A percentile compares a stretch with the other conserved stretches of the same genome.
Conservation (phyloP, 2,113 vertebrate species). For the Ailurus styani region DNA sequence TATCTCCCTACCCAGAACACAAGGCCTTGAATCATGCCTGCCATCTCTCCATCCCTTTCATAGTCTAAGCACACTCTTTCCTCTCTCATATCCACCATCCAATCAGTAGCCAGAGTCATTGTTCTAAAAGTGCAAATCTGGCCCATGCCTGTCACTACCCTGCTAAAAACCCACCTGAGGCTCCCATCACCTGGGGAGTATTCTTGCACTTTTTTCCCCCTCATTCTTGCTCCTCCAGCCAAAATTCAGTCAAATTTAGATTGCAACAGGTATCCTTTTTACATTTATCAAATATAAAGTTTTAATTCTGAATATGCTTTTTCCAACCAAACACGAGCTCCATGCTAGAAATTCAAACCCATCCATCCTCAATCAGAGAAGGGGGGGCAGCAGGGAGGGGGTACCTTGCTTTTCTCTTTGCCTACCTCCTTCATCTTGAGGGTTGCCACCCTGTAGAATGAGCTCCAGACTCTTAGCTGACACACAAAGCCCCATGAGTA, state of each 20-base stretch:
- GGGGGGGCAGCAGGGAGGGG: too few species aligned
- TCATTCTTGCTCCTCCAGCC: not conserved
- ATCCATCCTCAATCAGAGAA: not conserved
- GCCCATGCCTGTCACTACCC: not conserved
- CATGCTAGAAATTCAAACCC: not conserved
- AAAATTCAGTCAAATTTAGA: not conserved
- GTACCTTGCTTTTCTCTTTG: not conserved
- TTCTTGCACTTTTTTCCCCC: not conserved
- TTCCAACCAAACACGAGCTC: not conserved
- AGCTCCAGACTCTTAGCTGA: not conserved
- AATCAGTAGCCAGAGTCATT: not conserved
- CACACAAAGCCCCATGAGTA: not conserved
- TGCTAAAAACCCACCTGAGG: not conserved
- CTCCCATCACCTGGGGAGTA: not conserved
- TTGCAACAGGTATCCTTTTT: not conserved
- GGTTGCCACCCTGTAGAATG: not conserved
- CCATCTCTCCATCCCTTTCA: not conserved
- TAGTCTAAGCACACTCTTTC: not conserved
- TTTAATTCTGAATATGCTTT: constrained; percentile 15
- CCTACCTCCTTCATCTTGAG: not conserved
- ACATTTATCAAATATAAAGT: not conserved
- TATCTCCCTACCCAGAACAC: not conserved
- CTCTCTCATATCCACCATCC: not conserved
- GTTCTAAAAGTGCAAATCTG: not conserved
- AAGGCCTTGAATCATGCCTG: not conserved